phyloP scores from a whole-genome alignment of 2,888 invertebrate species.

The Amiota mariae region DNA sequence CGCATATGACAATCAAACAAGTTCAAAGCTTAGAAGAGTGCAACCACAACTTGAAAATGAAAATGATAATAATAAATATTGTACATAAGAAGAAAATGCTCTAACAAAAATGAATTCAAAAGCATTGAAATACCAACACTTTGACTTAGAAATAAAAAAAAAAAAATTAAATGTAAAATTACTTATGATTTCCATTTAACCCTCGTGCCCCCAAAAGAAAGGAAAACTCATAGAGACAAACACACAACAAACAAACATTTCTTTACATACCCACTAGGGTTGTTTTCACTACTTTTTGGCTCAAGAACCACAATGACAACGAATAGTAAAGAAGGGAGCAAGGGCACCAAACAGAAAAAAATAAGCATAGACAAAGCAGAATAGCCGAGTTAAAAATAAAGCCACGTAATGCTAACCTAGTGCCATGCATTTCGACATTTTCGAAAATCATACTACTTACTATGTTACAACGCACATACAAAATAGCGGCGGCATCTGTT shows the following conservation, averaged over 20 bases:
- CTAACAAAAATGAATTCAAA: background rate
- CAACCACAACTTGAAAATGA: background rate
- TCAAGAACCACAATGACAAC: background rate
- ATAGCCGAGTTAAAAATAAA: background rate
- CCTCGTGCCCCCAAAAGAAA: too few relatives aligned
- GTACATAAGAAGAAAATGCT: background rate
- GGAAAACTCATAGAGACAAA: too few relatives aligned
- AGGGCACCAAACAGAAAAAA: background rate
- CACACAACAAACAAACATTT: too few relatives aligned
- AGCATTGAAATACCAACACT: background rate
- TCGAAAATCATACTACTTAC: background rate
- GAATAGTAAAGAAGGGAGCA: background rate
- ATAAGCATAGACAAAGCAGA: background rate
- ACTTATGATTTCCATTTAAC: background rate
- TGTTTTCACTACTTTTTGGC: background rate
- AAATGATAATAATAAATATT: conserved; percentile 8
- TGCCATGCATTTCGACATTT: background rate
- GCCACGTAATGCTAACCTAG: conserved; percentile 29
- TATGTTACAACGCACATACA: background rate
- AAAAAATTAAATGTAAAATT: background rate
- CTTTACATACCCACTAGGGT: background rate
- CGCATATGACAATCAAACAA: conserved; percentile 1
- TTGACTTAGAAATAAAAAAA: background rate
- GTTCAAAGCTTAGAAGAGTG: background rate
- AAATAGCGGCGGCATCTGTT: background rate